Percentiles rank a stretch among this genome's conserved stretches.
Evolutionary conservation across 2,888 invertebrate species (phyloP).

Genomic region (Phytoseiulus persimilis): DNA sequence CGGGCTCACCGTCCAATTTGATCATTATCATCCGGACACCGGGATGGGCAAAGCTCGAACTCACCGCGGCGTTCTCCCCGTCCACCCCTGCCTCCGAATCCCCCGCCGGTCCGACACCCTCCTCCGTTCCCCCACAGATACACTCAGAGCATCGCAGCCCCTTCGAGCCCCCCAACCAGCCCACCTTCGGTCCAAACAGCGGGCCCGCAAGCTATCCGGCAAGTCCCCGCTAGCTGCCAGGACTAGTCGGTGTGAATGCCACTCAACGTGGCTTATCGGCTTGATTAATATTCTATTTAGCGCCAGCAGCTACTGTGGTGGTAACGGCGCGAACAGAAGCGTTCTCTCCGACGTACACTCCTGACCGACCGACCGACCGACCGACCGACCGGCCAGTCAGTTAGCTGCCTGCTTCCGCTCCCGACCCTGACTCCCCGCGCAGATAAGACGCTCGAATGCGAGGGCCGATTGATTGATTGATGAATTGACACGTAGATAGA

Average conservation of each 20-base stretch:
- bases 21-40: background rate
- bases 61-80: background rate
- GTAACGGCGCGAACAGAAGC: background rate
- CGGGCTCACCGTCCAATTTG: background rate
- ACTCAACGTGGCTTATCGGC: background rate
- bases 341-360: background rate
- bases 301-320: background rate
- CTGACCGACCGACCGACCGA: too few species aligned
- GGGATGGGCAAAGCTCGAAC: background rate
- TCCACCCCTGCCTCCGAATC: background rate
- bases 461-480: background rate
- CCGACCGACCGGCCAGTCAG: background rate
- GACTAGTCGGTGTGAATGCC: conserved; percentile 5
- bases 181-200: too few species aligned
- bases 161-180: too few species aligned
- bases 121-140: background rate
- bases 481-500: background rate
- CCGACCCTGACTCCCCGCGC: background rate
- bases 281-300: conserved; percentile 5
- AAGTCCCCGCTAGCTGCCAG: background rate
- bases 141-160: too few species aligned
- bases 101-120: background rate
- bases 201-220: background rate
- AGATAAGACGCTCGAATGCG: background rate
- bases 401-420: background rate